phyloP scores from a whole-genome alignment of 2,797 vertebrate species.

The Acrossocheilus fasciatus region DNA sequence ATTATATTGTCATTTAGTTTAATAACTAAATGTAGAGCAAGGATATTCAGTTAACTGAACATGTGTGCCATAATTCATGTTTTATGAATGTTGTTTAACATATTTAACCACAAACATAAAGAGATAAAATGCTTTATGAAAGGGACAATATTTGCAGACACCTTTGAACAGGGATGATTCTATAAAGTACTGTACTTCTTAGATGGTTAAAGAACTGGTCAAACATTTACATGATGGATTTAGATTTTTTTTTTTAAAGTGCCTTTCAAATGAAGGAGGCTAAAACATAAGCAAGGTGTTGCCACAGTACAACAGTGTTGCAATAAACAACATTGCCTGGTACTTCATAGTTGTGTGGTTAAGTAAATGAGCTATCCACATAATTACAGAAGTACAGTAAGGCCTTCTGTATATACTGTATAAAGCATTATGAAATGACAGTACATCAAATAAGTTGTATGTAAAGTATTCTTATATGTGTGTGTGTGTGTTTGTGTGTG shows the following conservation, averaged over 20 bases:
- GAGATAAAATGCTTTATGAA: neutral
- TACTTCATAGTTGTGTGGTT: neutral
- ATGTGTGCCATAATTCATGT: neutral
- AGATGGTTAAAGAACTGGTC: neutral
- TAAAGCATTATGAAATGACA: neutral
- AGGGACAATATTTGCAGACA: slow-evolving; percentile 17
- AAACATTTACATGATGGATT: slow-evolving; percentile 6
- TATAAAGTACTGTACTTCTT: neutral
- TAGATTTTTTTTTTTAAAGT: neutral
- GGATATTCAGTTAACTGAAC: neutral
- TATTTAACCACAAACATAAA: neutral
- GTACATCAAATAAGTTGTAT: too few species aligned
- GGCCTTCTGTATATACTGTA: neutral
- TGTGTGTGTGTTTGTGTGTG: too few species aligned
- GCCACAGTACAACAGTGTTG: neutral
- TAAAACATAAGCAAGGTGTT: neutral
- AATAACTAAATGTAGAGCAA: neutral
- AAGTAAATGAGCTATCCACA: neutral
- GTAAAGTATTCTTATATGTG: neutral
- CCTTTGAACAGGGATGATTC: slow-evolving; percentile 3
- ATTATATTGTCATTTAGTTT: neutral
- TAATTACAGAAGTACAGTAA: neutral
- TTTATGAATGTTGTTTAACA: neutral
- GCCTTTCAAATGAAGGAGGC: neutral
- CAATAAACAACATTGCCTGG: neutral